Conservation (phyloP, 1,140 invertebrate species). For the Antheraea pernyi region DNA sequence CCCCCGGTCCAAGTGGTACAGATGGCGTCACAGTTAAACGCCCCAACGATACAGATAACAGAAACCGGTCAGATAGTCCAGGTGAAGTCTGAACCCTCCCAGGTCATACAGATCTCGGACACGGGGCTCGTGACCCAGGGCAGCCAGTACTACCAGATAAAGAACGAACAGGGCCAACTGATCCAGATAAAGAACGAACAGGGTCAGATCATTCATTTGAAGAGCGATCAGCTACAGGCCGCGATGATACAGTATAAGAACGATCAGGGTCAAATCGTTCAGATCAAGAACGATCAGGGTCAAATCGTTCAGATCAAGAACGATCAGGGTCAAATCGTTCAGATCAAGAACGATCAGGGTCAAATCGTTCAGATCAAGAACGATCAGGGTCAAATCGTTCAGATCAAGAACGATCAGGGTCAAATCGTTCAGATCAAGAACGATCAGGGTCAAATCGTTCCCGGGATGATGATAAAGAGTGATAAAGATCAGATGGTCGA, state of each 20-base stretch:
- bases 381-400: constrained; percentile 57
- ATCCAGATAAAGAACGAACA: no score
- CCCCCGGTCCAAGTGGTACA: constrained; percentile 72
- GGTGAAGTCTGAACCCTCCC: constrained; percentile 57
- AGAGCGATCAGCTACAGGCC: no score
- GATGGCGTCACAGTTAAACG: constrained; percentile 63
- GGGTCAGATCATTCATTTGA: no score
- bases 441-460: constrained; percentile 26
- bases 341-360: constrained; percentile 69
- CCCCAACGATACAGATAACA: constrained; percentile 70
- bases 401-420: constrained; percentile 56
- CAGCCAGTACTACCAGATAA: constrained; percentile 48
- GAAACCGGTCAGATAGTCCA: constrained; percentile 73
- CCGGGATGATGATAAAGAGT: constrained; percentile 42
- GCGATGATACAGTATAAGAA: no score
- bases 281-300: no score
- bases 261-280: no score
- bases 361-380: constrained; percentile 68
- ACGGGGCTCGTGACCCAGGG: constrained; percentile 30
- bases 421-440: constrained; percentile 55
- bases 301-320: no score
- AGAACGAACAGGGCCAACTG: no score
- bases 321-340: constrained; percentile 69
- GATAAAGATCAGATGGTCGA: constrained; percentile 52
- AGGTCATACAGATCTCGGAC: constrained; percentile 57